Evolutionary conservation across 1,140 invertebrate species (phyloP).

Genomic region (Parapsyche elsis): DNA sequence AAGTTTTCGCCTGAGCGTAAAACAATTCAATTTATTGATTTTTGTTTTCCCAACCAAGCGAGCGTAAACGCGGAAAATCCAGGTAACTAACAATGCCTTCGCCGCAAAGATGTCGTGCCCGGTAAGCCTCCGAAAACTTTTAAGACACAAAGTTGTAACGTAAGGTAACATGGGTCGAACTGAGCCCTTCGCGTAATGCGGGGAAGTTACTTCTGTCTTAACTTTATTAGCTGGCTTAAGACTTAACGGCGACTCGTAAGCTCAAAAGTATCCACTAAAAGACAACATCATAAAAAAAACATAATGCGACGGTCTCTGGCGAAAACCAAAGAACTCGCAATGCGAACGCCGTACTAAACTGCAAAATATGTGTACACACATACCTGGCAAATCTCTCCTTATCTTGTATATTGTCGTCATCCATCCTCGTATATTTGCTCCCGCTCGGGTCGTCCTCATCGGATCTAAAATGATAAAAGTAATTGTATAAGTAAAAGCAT

Average conservation of each 20-base stretch:
- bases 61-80: conserved; percentile 9
- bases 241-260: conserved; percentile 49
- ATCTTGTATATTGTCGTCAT: conserved; percentile 93
- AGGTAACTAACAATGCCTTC: conserved; percentile 6
- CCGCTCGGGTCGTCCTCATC: conserved; percentile 87
- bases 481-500: background rate
- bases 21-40: conserved; percentile 5
- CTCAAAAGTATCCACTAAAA: conserved; percentile 52
- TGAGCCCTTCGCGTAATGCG: conserved; percentile 41
- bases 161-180: conserved; percentile 38
- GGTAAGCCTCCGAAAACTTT: conserved; percentile 36
- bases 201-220: conserved; percentile 48
- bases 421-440: conserved; percentile 86
- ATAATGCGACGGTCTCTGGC: background rate
- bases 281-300: conserved; percentile 54
- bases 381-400: conserved; percentile 95
- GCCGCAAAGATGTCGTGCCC: conserved; percentile 14
- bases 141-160: conserved; percentile 39
- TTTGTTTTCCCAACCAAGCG: background rate
- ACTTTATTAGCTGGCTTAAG: conserved; percentile 55
- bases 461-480: conserved; percentile 69
- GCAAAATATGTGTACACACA: conserved; percentile 50
- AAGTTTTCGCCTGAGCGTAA: background rate
- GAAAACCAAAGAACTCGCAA: background rate
- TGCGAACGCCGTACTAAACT: background rate